These are phyloP conservation scores for Rhagoletis zephyria DNA, from an alignment of 1,140 invertebrate genomes.

Conservation along the genomic window DNA sequence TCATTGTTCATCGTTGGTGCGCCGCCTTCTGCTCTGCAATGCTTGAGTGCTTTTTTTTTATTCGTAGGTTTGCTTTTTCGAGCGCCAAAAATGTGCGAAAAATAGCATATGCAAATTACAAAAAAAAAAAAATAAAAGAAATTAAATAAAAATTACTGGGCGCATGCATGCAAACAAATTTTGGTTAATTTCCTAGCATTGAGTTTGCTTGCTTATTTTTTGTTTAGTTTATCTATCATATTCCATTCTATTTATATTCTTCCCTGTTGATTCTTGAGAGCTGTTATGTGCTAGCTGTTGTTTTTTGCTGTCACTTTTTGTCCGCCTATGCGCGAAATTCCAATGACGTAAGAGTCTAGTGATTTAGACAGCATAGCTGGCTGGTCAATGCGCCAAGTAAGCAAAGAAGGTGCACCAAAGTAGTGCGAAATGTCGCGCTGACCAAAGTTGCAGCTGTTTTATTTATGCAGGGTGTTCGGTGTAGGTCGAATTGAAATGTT, in stretches of 20 bases:
- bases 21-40: neutral
- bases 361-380: neutral
- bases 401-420: neutral
- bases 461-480: neutral
- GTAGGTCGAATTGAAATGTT: neutral
- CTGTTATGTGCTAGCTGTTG: neutral
- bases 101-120: neutral
- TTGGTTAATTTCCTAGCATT: too few species aligned
- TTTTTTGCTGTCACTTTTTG: neutral
- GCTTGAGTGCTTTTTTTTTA: neutral
- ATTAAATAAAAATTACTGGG: constrained; percentile 12
- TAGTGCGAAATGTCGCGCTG: neutral
- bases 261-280: too few species aligned
- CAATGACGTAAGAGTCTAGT: constrained; percentile 31
- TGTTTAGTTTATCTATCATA: too few species aligned
- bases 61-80: neutral
- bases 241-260: neutral
- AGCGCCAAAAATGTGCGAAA: constrained; percentile 33
- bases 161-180: neutral
- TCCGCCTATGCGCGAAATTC: neutral
- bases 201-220: too few species aligned
- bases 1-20: neutral
- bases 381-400: neutral
- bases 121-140: neutral
- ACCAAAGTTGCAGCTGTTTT: neutral